These are phyloP conservation scores for Sebastes trivittatus DNA, from an alignment of 2,797 vertebrate genomes.

Conservation along the genomic window DNA sequence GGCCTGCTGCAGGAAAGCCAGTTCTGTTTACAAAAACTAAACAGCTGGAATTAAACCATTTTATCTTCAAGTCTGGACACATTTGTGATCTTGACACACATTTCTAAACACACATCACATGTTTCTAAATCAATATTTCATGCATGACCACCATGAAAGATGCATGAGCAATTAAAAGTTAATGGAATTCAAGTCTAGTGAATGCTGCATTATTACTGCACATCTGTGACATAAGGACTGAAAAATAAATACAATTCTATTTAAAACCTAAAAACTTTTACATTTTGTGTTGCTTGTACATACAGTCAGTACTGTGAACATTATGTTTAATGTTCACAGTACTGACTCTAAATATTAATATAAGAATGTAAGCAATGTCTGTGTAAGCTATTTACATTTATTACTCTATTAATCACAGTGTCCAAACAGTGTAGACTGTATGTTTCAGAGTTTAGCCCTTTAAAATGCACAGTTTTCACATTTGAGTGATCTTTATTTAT, in stretches of 20 bases:
- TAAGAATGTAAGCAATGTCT: too few species aligned
- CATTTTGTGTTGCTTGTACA: background rate
- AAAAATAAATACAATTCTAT: background rate
- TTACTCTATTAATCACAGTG: background rate
- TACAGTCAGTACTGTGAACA: background rate
- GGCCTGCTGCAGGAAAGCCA: too few species aligned
- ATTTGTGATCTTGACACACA: background rate
- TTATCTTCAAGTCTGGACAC: background rate
- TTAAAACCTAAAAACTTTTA: background rate
- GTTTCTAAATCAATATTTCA: constrained; percentile 47
- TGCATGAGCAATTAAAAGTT: constrained; percentile 36
- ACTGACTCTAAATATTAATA: too few species aligned
- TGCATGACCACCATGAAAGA: constrained; percentile 25
- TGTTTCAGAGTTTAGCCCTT: background rate
- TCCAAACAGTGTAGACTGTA: background rate
- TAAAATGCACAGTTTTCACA: background rate
- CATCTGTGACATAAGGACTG: background rate
- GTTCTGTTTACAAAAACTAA: background rate
- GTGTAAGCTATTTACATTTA: too few species aligned
- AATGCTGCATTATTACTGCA: background rate
- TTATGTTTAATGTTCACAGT: too few species aligned
- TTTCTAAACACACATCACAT: background rate
- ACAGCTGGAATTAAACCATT: background rate
- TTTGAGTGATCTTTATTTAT: background rate
- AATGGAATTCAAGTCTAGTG: background rate